Evolutionary conservation across 1,140 invertebrate genomes (phyloP).

Genomic region (Zaprionus davidi): DNA sequence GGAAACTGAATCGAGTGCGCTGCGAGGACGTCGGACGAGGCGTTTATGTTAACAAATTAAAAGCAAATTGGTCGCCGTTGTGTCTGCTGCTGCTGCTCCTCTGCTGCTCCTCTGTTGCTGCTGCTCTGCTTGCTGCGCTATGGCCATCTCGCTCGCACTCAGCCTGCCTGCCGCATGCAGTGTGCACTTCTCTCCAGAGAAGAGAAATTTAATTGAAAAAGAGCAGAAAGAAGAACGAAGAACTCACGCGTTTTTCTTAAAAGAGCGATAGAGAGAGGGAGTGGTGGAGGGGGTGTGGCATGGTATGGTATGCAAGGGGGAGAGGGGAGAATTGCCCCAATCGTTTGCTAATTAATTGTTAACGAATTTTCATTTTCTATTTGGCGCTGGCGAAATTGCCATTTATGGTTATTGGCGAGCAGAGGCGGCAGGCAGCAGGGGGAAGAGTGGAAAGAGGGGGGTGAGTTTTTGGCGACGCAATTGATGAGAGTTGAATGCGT

Average conservation of each 20-base stretch:
- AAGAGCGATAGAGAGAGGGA: neutral
- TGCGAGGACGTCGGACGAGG: conserved; percentile 48
- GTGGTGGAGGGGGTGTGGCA: too few relatives aligned
- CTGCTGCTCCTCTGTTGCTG: conserved; percentile 32
- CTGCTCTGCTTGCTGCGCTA: conserved; percentile 20
- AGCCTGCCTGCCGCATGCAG: neutral
- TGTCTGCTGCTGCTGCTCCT: conserved; percentile 33
- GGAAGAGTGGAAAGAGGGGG: neutral
- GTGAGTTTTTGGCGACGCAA: neutral
- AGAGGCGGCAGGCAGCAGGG: neutral
- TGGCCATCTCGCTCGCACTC: conserved; percentile 37
- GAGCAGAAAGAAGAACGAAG: conserved; percentile 16
- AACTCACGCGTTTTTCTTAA: conserved; percentile 22
- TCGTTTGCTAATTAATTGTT: conserved; percentile 71
- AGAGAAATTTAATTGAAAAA: conserved; percentile 47
- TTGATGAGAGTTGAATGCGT: conserved; percentile 19
- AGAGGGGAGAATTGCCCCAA: conserved; percentile 2
- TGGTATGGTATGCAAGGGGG: too few relatives aligned
- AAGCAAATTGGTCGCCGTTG: conserved; percentile 67
- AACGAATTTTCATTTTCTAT: conserved; percentile 79
- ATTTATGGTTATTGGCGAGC: conserved; percentile 65
- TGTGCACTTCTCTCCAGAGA: neutral
- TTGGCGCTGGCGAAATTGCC: conserved; percentile 67
- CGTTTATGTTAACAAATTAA: conserved; percentile 84
- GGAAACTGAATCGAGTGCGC: conserved; percentile 9